phyloP scores from a whole-genome alignment of 1,140 invertebrate genomes.

The Oncopeltus fasciatus region DNA sequence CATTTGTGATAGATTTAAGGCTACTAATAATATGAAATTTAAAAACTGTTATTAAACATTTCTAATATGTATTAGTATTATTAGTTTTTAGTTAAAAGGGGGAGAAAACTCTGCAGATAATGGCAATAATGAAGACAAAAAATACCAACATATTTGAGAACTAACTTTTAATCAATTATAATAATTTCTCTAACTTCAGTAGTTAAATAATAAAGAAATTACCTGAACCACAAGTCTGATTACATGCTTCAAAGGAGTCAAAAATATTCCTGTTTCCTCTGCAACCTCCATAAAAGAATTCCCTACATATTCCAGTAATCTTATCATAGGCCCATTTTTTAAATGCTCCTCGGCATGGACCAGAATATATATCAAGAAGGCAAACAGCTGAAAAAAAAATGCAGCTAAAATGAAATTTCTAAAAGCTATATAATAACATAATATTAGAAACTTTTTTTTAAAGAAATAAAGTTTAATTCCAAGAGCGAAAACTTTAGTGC shows the following conservation, averaged over 20 bases:
- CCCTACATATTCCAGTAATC: conserved; percentile 25
- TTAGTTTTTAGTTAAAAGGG: neutral
- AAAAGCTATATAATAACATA: too few species aligned
- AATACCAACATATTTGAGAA: too few species aligned
- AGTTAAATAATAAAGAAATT: conserved; percentile 11
- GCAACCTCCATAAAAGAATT: conserved; percentile 64
- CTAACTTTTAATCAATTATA: too few species aligned
- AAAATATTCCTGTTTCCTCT: conserved; percentile 62
- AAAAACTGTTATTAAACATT: neutral
- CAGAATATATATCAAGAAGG: conserved; percentile 28
- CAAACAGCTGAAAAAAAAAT: conserved; percentile 11
- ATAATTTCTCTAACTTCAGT: neutral
- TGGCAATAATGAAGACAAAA: neutral
- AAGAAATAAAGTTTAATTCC: too few species aligned
- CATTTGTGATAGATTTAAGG: too few species aligned
- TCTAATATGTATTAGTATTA: neutral
- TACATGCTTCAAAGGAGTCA: conserved; percentile 37
- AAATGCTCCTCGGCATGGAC: conserved; percentile 70
- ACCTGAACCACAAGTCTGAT: conserved; percentile 20
- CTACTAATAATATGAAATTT: too few species aligned
- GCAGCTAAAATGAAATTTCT: too few species aligned
- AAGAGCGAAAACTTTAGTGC: too few species aligned
- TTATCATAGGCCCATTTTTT: conserved; percentile 44
- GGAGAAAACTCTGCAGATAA: neutral
- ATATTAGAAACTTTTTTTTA: too few species aligned